A percentile compares a stretch with the other conserved stretches of the same genome.
Evolutionary conservation across 2,888 invertebrate genomes (phyloP).

Genomic region (Iselma pallidipennis): DNA sequence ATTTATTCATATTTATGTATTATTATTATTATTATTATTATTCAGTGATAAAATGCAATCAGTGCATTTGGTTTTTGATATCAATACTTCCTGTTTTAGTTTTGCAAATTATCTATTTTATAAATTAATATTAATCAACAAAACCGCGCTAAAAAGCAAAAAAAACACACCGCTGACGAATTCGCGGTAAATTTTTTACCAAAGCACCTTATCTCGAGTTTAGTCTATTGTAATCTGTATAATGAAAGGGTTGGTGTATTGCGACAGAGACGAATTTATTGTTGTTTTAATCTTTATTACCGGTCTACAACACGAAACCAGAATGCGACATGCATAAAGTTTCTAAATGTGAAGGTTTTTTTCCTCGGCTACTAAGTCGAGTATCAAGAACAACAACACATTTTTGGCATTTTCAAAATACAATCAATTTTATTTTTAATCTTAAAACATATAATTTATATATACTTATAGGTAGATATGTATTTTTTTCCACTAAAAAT

Average conservation of each 20-base stretch:
- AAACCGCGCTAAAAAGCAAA: neutral
- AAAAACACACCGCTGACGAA: neutral
- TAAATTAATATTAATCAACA: neutral
- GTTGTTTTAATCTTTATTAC: slow-evolving; percentile 40
- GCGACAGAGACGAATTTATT: slow-evolving; percentile 40
- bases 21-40: no score
- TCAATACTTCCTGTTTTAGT: neutral
- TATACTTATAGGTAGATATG: no score
- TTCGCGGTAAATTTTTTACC: slow-evolving; percentile 8
- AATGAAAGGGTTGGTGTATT: slow-evolving; percentile 37
- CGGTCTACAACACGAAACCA: slow-evolving; percentile 32
- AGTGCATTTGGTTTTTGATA: neutral
- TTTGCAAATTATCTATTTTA: no score
- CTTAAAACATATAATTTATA: no score
- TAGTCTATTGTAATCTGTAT: slow-evolving; percentile 20
- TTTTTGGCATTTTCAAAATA: no score
- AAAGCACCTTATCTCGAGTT: slow-evolving; percentile 16
- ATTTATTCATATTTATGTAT: neutral
- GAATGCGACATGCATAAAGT: slow-evolving; percentile 29
- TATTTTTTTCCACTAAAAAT: no score
- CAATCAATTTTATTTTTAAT: no score
- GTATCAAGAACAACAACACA: no score
- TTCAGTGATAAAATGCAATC: neutral
- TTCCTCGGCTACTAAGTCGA: slow-evolving; percentile 10
- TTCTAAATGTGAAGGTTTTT: slow-evolving; percentile 18